Percentiles rank a stretch among this genome's conserved stretches.
Conservation (phyloP, 2,113 vertebrate species). For the Microcebus tavaratra region DNA sequence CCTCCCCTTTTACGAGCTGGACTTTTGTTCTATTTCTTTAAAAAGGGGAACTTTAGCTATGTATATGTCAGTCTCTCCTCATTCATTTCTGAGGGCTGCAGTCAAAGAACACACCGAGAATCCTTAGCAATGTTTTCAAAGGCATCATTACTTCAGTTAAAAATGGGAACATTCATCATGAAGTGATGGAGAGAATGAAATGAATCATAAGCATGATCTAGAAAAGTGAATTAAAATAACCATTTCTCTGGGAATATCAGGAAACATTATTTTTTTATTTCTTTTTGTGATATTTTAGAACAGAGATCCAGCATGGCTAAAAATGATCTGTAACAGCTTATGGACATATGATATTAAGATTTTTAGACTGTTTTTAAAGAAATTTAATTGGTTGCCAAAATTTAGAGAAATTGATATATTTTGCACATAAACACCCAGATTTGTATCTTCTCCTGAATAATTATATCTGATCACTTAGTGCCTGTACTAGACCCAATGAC, state of each 20-base stretch:
- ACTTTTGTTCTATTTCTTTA: not conserved
- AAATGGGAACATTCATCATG: not conserved
- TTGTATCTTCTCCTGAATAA: not conserved
- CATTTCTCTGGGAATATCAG: not conserved
- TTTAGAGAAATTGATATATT: not conserved
- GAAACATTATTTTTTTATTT: not conserved
- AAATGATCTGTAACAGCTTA: too few species aligned
- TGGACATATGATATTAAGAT: not conserved
- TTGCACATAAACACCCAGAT: not conserved
- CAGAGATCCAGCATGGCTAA: not conserved
- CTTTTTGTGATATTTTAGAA: not conserved
- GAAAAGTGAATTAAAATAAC: not conserved
- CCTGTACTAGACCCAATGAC: not conserved
- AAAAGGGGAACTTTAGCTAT: not conserved
- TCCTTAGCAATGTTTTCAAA: not conserved
- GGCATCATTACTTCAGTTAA: not conserved
- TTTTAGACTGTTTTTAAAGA: not conserved
- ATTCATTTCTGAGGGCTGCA: not conserved
- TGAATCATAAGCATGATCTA: not conserved
- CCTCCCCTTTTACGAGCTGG: not conserved
- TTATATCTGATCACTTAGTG: not conserved
- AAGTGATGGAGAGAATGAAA: not conserved
- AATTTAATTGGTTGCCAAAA: not conserved
- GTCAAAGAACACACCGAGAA: not conserved
- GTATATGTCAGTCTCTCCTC: not conserved